phyloP scores from a whole-genome alignment of 2,888 invertebrate species.

The Drosophila atripex region DNA sequence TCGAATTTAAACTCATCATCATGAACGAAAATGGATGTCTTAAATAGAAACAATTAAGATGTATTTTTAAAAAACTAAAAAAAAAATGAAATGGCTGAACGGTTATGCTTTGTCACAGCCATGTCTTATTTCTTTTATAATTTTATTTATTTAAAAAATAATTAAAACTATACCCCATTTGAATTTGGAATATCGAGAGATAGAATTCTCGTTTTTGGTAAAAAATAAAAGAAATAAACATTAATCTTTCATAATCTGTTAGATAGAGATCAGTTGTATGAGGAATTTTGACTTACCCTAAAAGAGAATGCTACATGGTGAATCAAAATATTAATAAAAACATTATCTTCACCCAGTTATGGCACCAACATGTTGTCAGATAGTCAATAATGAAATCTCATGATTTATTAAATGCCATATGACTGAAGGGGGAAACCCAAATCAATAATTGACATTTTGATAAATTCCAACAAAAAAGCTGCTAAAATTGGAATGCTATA shows the following conservation, averaged over 20 bases:
- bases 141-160: too few relatives aligned
- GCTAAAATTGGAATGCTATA: slow-evolving; percentile 15
- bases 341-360: neutral
- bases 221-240: too few relatives aligned
- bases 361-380: neutral
- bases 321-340: neutral
- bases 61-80: too few relatives aligned
- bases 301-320: too few relatives aligned
- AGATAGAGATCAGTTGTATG: too few relatives aligned
- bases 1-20: too few relatives aligned
- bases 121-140: neutral
- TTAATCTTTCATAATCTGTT: neutral
- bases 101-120: neutral
- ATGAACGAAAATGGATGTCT: too few relatives aligned
- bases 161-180: neutral
- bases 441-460: slow-evolving; percentile 18
- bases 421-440: slow-evolving; percentile 22
- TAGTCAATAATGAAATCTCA: slow-evolving; percentile 18
- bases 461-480: slow-evolving; percentile 20
- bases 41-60: too few relatives aligned
- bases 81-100: neutral
- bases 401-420: slow-evolving; percentile 32
- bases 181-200: neutral
- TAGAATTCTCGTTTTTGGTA: neutral
- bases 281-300: too few relatives aligned